Conservation (phyloP, 2,113 vertebrate species). For the Catharus bicknelli region DNA sequence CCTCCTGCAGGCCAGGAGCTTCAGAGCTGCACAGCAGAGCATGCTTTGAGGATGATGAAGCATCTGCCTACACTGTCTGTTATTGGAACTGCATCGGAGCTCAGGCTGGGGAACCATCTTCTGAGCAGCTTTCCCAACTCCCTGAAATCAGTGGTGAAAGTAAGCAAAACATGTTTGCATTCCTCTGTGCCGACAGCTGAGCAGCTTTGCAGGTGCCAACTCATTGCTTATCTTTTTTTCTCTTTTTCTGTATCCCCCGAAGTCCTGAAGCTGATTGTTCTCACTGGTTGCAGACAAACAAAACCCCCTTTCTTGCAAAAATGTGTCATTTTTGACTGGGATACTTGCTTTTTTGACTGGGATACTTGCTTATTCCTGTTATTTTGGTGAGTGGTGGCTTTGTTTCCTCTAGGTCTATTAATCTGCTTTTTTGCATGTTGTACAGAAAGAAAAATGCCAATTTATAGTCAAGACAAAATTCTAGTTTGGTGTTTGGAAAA, state of each 20-base stretch:
- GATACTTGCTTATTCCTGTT: background rate
- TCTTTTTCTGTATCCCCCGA: background rate
- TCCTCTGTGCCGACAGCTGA: background rate
- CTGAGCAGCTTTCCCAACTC: background rate
- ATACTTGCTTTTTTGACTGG: background rate
- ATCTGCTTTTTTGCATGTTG: background rate
- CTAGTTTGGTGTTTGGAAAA: background rate
- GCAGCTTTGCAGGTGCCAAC: background rate
- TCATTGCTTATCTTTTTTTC: background rate
- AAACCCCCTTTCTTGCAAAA: background rate
- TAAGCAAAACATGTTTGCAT: background rate
- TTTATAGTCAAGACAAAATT: background rate
- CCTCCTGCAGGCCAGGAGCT: background rate
- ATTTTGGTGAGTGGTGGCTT: background rate
- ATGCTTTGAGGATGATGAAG: constrained; percentile 32
- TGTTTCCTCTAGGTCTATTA: background rate
- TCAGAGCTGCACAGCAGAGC: background rate
- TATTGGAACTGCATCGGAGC: background rate
- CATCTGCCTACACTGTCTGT: background rate
- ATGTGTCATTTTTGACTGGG: background rate
- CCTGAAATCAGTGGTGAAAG: background rate
- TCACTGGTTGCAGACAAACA: background rate
- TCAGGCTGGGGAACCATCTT: background rate
- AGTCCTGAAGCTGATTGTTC: rapidly evolving
- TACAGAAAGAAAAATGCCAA: background rate